phyloP scores from a whole-genome alignment of 2,888 invertebrate genomes.

The Drosophila prostipennis region DNA sequence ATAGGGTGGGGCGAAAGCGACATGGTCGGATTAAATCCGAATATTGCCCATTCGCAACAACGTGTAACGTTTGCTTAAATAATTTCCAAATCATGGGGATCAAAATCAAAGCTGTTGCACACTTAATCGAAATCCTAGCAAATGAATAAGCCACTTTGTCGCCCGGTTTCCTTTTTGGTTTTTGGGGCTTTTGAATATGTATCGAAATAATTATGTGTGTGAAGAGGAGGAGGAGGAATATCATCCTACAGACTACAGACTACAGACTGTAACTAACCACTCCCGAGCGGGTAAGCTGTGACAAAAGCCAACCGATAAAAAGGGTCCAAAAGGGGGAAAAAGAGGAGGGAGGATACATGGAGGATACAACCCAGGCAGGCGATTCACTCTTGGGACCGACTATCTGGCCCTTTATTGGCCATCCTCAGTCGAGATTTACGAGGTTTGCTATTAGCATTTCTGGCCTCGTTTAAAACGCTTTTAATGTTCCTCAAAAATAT shows the following conservation, averaged over 20 bases:
- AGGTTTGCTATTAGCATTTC: slow-evolving; percentile 14
- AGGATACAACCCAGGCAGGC: slow-evolving; percentile 8
- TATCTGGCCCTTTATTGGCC: slow-evolving; percentile 9
- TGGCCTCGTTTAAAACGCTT: slow-evolving; percentile 4
- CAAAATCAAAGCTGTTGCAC: slow-evolving; percentile 16
- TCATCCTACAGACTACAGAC: background rate
- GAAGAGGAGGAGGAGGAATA: background rate
- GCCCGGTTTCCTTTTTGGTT: background rate
- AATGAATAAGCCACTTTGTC: slow-evolving; percentile 11
- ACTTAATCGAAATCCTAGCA: slow-evolving; percentile 13
- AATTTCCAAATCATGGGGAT: slow-evolving; percentile 7
- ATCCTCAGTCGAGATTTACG: slow-evolving; percentile 10
- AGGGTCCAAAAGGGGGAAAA: background rate
- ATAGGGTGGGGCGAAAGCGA: background rate
- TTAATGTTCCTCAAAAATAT: slow-evolving; percentile 5
- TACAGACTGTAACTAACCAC: background rate
- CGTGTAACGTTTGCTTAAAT: slow-evolving; percentile 5
- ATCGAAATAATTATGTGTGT: slow-evolving; percentile 1
- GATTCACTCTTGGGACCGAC: slow-evolving; percentile 9
- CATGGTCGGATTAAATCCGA: background rate
- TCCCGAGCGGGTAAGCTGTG: slow-evolving; percentile 10
- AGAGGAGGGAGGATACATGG: slow-evolving; percentile 1
- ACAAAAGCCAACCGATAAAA: slow-evolving; percentile 13
- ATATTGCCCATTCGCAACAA: background rate
- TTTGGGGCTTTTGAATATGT: background rate